Percentiles rank a stretch among this genome's conserved stretches.
Evolutionary conservation across 1,140 invertebrate genomes (phyloP).

Genomic region (Trissolcus basalis): DNA sequence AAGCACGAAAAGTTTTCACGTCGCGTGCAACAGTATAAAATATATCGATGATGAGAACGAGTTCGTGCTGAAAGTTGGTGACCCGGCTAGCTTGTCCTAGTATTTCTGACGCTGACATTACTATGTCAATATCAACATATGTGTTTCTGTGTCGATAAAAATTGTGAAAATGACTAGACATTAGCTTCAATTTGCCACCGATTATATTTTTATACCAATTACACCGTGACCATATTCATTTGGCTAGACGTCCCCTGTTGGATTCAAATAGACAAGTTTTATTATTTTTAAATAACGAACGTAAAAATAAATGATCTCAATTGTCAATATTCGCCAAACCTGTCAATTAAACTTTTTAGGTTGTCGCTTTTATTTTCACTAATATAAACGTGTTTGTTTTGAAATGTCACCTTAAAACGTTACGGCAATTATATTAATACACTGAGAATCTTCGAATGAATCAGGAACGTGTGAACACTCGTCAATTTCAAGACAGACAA

Average conservation of each 20-base stretch:
- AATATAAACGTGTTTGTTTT: too few species aligned
- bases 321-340: too few species aligned
- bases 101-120: constrained; percentile 48
- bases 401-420: too few species aligned
- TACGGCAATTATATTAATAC: too few species aligned
- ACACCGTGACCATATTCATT: constrained; percentile 13
- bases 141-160: constrained; percentile 55
- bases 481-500: too few species aligned
- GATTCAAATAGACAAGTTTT: too few species aligned
- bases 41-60: constrained; percentile 51
- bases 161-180: constrained; percentile 39
- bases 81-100: constrained; percentile 48
- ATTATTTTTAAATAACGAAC: too few species aligned
- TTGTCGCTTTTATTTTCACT: too few species aligned
- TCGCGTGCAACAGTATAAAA: constrained; percentile 56
- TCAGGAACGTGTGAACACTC: too few species aligned
- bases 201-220: constrained; percentile 41
- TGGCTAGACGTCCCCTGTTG: not conserved
- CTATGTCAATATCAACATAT: constrained; percentile 51
- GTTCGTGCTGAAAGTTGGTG: constrained; percentile 58
- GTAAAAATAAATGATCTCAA: too few species aligned
- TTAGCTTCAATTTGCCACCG: constrained; percentile 34
- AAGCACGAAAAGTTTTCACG: constrained; percentile 42
- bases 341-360: too few species aligned
- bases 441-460: too few species aligned